Base-by-base conservation (phyloP, 2,797 vertebrate species). In the Pagetopsis macropterus region DNA sequence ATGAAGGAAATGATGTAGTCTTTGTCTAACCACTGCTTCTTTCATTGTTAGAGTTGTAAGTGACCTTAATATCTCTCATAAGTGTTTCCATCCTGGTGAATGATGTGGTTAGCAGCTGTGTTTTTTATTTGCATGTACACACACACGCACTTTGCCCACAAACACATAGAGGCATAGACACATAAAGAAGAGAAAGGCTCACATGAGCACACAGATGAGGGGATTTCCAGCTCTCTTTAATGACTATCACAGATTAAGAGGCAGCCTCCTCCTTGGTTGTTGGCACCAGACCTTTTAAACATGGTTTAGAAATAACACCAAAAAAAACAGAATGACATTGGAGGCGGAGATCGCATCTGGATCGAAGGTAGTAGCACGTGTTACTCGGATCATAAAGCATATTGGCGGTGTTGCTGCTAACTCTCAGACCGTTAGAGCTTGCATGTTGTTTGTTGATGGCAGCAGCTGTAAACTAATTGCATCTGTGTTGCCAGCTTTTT, bases 161-260 rank as follows among this genome's bases (percentile, higher is more conserved):
- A 51, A 59, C 23, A 44, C 33, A 43, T 7, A 27, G n/a, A 62
- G 50, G 55, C 45, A 31, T 9, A 46, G 1, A 72, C 69, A 75
- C 56, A 12, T 15, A 31, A 63, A 76, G 43, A 21, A 48, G 45
- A 70, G 8, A 71, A 37, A 46, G 9, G 5, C 43, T 43, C 54
- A 52, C 63, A 44, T 15, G 49, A 43, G 71, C 56, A 54, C 59
- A 44, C 44, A 40, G 62, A 70, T 13, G 4, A 62, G 76, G 88
- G 83, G 72, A 77, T 87, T 89, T 88, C 82, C 80, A 75, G 58
- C 16, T 52, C 48, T 63, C 27, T 81, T 70, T 77, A 74, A 91
- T 80, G 77, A 66, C 73, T 52, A 72, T 81, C 72, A 59, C 84
- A 88, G 81, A 73, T 72, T 33, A 44, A 62, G 63, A 82, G 19